phyloP scores from a whole-genome alignment of 2,113 vertebrate genomes.

The Sturnira hondurensis region DNA sequence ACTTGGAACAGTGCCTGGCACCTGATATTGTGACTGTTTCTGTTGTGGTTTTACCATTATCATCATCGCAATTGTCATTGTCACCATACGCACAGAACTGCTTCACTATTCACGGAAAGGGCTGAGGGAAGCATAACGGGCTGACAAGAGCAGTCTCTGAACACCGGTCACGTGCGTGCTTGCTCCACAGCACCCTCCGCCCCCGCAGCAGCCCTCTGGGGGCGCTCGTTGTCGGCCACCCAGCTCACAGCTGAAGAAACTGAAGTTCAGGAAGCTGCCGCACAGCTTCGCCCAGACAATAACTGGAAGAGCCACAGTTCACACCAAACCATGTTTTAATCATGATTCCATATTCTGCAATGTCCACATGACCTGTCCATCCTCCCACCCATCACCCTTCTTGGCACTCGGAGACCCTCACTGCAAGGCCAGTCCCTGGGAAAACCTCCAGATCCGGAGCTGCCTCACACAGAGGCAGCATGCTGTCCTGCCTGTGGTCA shows the following conservation, averaged over 20 bases:
- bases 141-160: rapidly evolving
- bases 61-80: rapidly evolving
- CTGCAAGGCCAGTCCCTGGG: not conserved
- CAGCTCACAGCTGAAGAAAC: not conserved
- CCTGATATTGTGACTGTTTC: not conserved
- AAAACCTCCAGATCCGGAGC: not conserved
- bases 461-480: not conserved
- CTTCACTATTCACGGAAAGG: not conserved
- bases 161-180: rapidly evolving
- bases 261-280: not conserved
- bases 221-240: no score
- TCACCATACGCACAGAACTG: rapidly evolving
- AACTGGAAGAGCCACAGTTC: not conserved
- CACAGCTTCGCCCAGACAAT: not conserved
- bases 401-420: not conserved
- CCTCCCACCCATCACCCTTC: not conserved
- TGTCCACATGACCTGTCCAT: not conserved
- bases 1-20: no score
- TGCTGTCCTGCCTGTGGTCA: not conserved
- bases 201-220: not conserved
- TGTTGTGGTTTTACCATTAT: not conserved
- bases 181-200: not conserved
- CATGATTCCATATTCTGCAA: rapidly evolving
- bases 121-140: not conserved
- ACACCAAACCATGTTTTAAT: not conserved